Percentiles rank a stretch among this genome's conserved stretches.
phyloP scores from a whole-genome alignment of 2,113 vertebrate genomes.

The Brienomyrus brachyistius region DNA sequence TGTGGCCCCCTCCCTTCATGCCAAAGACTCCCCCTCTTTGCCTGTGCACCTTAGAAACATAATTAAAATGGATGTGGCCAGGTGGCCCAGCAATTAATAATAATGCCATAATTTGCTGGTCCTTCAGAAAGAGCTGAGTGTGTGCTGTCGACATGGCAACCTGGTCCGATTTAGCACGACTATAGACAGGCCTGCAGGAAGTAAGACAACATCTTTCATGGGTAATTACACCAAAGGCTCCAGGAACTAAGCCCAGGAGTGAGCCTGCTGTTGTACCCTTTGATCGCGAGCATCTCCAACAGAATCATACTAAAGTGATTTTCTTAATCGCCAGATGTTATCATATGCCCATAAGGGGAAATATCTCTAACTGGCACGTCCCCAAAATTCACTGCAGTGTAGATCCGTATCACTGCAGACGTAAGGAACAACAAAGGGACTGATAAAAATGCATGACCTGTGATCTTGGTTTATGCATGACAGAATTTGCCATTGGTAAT shows the following conservation, averaged over 20 bases:
- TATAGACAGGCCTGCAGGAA: not conserved
- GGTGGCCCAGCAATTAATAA: constrained; percentile 3
- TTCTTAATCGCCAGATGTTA: not conserved
- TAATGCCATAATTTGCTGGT: not conserved
- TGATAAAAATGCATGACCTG: not conserved
- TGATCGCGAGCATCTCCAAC: not conserved
- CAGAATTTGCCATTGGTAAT: not conserved
- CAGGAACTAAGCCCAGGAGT: not conserved
- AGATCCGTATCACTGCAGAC: not conserved
- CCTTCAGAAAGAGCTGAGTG: not conserved
- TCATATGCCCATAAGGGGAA: not conserved
- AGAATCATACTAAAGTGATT: not conserved
- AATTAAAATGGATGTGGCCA: constrained; percentile 5
- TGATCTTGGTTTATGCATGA: not conserved
- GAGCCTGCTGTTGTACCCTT: not conserved
- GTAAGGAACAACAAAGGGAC: not conserved
- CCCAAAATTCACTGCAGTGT: not conserved
- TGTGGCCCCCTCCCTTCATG: not conserved
- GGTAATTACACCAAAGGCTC: not conserved
- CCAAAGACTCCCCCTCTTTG: not conserved
- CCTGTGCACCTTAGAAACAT: not conserved
- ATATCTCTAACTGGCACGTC: not conserved
- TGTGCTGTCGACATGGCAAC: constrained; percentile 3
- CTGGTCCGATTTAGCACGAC: not conserved
- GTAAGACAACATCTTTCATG: not conserved